phyloP scores from a whole-genome alignment of 2,113 vertebrate species.

The Perca fluviatilis region DNA sequence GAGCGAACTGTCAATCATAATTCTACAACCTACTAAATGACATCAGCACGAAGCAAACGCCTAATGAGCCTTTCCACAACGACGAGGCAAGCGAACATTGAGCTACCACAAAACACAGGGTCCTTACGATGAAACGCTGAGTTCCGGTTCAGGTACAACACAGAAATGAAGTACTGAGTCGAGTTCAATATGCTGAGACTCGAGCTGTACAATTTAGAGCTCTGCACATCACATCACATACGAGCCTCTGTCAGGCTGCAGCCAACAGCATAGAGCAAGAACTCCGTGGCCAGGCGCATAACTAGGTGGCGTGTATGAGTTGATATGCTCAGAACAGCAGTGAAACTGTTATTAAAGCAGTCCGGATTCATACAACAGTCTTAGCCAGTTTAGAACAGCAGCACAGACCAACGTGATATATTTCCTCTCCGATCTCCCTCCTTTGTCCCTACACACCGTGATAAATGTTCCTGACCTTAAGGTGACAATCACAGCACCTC shows the following conservation, averaged over 20 bases:
- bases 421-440: conserved; percentile 30
- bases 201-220: background rate
- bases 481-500: conserved; percentile 52
- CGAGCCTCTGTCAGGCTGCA: background rate
- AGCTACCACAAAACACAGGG: background rate
- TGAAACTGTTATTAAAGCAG: conserved; percentile 9
- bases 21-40: background rate
- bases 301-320: background rate
- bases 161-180: background rate
- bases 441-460: conserved; percentile 52
- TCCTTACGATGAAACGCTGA: background rate
- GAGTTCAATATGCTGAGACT: background rate
- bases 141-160: background rate
- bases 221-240: background rate
- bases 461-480: conserved; percentile 66
- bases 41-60: background rate
- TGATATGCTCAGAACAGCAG: background rate
- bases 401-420: background rate
- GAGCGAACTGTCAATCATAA: background rate
- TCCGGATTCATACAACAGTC: background rate
- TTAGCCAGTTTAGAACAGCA: background rate
- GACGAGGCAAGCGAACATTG: background rate
- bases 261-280: background rate
- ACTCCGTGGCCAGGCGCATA: background rate
- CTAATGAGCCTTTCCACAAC: background rate